Evolutionary conservation across 2,888 invertebrate species (phyloP), one percentile per base, ranked within the genome.

Genomic region (Siphonodentalium dalli): DNA sequence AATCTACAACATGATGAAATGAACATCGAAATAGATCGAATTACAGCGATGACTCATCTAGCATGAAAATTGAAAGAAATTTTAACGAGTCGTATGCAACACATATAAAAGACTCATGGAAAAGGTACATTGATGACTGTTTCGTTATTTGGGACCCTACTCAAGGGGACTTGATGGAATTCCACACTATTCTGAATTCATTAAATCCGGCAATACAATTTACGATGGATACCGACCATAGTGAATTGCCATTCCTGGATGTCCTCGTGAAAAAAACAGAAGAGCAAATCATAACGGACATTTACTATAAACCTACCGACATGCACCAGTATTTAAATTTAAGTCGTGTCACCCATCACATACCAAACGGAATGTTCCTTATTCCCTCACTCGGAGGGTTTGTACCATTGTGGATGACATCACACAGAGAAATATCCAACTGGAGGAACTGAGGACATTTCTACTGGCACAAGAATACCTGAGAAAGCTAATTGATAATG

Each of bases 111-210:
- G n/a, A n/a, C n/a, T n/a, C n/a, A n/a, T 58, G 49, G 54, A 49
- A 44, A 37, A 37, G 59, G 21, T 60, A 35, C 34, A 28, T 60
- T 2, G 55, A 52, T 40, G 53, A 49, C 28, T 60, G 59, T 34
- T 56, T 60, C 23, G 35, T 44, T 28, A n/a, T 47, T 26, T 54
- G 51, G 51, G 29, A 11, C 13, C 5, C 35, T 26, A 8, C 20
- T 26, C 13, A 37, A 23, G 27, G 29, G 3, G 26, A 54, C 8
- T 18, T 44, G 27, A 8, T 35, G 8, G 28, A 43, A 23, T 41
- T 49, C 27, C 24, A 48, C 15, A 20, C n/a, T 2, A 24, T 44
- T 13, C 9, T 54, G 1, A 49, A 49, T 13, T 3, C 9, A 5
- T 15, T 39, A 18, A 18, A 49, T 39, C 24, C 35, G 8, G 13